Percentiles rank a stretch among this genome's conserved stretches.
Evolutionary conservation across 1,140 invertebrate genomes (phyloP).

Genomic region (Trinorchestia longiramus): DNA sequence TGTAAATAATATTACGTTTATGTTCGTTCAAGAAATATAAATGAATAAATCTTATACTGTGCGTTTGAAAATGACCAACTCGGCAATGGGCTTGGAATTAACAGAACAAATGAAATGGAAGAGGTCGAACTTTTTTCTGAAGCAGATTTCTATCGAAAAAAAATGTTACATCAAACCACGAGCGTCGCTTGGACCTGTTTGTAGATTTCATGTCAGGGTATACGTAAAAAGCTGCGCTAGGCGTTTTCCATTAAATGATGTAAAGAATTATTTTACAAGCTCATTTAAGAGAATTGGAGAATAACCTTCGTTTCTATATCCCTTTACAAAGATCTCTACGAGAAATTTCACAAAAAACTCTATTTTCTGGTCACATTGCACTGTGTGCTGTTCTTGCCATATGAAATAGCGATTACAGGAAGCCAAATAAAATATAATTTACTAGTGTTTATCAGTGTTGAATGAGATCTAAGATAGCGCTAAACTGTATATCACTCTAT

Average conservation of each 20-base stretch:
- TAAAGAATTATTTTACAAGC: constrained; percentile 40
- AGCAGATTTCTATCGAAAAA: not conserved
- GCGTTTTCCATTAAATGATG: constrained; percentile 42
- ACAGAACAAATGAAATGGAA: not conserved
- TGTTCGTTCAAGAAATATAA: not conserved
- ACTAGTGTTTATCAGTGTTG: not conserved
- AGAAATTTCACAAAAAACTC: not conserved
- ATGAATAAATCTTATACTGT: not conserved
- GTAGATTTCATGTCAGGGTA: not conserved
- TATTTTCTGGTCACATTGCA: not conserved
- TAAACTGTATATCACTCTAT: too few species aligned
- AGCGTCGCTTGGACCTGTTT: not conserved
- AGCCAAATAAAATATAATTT: not conserved
- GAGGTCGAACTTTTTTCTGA: not conserved
- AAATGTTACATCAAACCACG: not conserved
- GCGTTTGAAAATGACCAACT: not conserved
- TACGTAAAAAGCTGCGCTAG: constrained; percentile 9
- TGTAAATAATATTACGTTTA: not conserved
- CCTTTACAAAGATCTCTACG: not conserved
- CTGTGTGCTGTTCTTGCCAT: not conserved
- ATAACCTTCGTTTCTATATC: not conserved
- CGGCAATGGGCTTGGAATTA: not conserved
- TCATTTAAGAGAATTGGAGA: constrained; percentile 28
- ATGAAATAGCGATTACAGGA: not conserved
- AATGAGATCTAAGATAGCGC: not conserved